phyloP scores from a whole-genome alignment of 1,140 invertebrate genomes.

The Drosophila pseudoobscura region DNA sequence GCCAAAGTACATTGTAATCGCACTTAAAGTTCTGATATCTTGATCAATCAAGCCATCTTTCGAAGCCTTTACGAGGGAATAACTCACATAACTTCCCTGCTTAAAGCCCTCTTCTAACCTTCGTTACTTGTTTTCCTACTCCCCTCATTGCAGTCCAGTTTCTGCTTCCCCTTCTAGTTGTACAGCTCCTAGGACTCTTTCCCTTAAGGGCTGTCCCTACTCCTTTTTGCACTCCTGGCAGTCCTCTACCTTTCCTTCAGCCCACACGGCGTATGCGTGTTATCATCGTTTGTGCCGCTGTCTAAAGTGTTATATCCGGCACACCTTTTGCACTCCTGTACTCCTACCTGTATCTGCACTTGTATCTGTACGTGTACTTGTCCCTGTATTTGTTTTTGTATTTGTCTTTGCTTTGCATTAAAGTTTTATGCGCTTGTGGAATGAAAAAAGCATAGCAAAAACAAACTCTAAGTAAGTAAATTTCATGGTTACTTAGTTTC shows the following conservation, averaged over 20 bases:
- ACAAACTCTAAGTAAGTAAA: constrained; percentile 57
- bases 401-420: constrained; percentile 56
- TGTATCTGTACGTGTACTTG: not conserved
- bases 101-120: too few species aligned
- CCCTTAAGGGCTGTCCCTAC: too few species aligned
- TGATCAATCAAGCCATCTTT: too few species aligned
- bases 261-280: constrained; percentile 57
- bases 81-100: too few species aligned
- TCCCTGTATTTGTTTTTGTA: constrained; percentile 42
- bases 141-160: too few species aligned
- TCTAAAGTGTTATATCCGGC: constrained; percentile 55
- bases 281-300: constrained; percentile 31
- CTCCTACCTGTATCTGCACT: too few species aligned
- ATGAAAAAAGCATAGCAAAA: constrained; percentile 17
- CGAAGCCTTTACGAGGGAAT: too few species aligned
- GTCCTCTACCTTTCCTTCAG: not conserved
- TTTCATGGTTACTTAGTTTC: constrained; percentile 66
- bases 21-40: too few species aligned
- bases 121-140: too few species aligned
- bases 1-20: too few species aligned
- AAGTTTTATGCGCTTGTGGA: constrained; percentile 42
- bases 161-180: too few species aligned
- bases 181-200: too few species aligned
- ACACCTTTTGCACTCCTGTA: constrained; percentile 22
- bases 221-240: not conserved